Evolutionary conservation across 2,113 vertebrate genomes (phyloP).

Genomic region (Willisornis vidua): DNA sequence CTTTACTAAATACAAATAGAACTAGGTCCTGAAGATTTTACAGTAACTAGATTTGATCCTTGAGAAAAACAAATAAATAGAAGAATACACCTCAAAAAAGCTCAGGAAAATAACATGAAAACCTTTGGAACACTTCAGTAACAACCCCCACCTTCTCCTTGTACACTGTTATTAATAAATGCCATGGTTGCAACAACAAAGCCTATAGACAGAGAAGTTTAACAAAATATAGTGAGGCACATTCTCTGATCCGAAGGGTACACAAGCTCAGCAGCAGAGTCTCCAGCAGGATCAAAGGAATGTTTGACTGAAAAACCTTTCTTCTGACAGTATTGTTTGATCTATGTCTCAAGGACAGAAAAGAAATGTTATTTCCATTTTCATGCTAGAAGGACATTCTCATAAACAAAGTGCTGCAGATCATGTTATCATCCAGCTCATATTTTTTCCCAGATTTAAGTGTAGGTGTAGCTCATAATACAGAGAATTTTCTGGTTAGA

Average conservation of each 20-base stretch:
- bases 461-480: background rate
- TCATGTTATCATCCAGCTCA: background rate
- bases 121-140: background rate
- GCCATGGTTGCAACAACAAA: background rate
- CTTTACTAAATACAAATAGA: background rate
- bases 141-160: fast-evolving
- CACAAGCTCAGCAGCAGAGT: background rate
- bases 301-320: conserved; percentile 12
- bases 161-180: background rate
- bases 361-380: conserved; percentile 52
- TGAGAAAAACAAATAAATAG: background rate
- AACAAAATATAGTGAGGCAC: background rate
- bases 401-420: conserved; percentile 37
- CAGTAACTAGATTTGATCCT: background rate
- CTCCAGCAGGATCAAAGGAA: background rate
- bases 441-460: background rate
- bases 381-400: background rate
- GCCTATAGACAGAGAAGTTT: background rate
- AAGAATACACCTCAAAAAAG: fast-evolving
- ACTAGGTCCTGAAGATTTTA: background rate
- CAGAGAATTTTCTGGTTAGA: background rate
- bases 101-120: background rate
- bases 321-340: conserved; percentile 42
- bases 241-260: background rate
- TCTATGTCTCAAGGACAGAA: conserved; percentile 52